Conservation (phyloP, 2,113 vertebrate genomes). For the Ranitomeya variabilis region DNA sequence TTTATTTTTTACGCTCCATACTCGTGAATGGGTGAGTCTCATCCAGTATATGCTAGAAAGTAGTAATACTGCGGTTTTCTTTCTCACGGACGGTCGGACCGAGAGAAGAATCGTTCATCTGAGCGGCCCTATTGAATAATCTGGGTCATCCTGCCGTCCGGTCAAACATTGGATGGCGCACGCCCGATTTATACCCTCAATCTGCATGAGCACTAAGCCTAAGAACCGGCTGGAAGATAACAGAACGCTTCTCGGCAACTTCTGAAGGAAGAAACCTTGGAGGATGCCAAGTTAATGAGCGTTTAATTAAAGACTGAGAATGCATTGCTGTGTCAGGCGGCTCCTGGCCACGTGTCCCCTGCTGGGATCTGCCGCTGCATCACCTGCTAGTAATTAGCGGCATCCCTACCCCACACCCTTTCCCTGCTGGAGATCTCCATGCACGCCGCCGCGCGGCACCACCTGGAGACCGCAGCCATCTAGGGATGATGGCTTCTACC, state of each 20-base stretch:
- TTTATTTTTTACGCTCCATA: too few relatives aligned
- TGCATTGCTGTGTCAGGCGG: constrained; percentile 42
- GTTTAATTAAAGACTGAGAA: constrained; percentile 51
- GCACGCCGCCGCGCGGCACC: neutral
- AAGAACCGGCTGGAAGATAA: constrained; percentile 13
- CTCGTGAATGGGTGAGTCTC: too few relatives aligned
- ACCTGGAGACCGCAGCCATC: constrained; percentile 10
- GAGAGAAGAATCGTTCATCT: too few relatives aligned
- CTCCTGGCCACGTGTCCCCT: constrained; percentile 17
- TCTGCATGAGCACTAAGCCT: too few relatives aligned
- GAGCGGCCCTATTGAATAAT: too few relatives aligned
- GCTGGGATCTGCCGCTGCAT: constrained; percentile 21
- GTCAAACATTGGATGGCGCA: too few relatives aligned
- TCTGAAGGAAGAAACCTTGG: constrained; percentile 22
- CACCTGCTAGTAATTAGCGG: constrained; percentile 53
- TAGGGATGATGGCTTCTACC: neutral
- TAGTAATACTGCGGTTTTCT: too few relatives aligned
- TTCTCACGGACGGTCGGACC: too few relatives aligned
- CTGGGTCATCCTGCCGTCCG: too few relatives aligned
- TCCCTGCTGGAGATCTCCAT: neutral
- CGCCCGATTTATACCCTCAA: too few relatives aligned
- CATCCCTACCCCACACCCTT: constrained; percentile 23
- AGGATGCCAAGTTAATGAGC: constrained; percentile 54
- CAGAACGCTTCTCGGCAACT: constrained; percentile 5
- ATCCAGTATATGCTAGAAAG: too few relatives aligned